phyloP scores from a whole-genome alignment of 1,140 invertebrate genomes.

The Drosophila insularis region DNA sequence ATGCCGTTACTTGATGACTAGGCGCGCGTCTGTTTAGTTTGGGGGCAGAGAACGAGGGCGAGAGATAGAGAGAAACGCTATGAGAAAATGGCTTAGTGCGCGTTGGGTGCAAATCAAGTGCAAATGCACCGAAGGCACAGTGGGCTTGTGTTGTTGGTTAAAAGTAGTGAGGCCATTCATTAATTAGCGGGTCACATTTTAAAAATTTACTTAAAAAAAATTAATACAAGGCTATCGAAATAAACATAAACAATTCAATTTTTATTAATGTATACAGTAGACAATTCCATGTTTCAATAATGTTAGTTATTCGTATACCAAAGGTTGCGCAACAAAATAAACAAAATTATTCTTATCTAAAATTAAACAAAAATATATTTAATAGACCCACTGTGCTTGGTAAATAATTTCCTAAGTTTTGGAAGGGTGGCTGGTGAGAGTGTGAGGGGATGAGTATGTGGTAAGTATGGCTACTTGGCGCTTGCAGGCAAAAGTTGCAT shows the following conservation, averaged over 20 bases:
- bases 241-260: no score
- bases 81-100: conserved; percentile 3
- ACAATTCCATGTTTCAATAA: no score
- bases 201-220: no score
- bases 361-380: no score
- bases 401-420: background rate
- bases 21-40: conserved; percentile 14
- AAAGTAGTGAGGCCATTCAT: background rate
- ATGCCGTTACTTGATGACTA: conserved; percentile 18
- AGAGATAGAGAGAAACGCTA: background rate
- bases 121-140: conserved; percentile 5
- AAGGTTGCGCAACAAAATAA: no score
- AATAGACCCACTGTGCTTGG: background rate
- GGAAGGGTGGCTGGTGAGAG: background rate
- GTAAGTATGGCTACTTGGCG: background rate
- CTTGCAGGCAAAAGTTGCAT: background rate
- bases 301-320: no score
- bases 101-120: conserved; percentile 15
- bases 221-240: no score
- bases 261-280: no score
- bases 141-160: background rate
- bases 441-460: background rate
- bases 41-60: background rate
- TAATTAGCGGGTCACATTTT: background rate
- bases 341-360: no score